phyloP scores from a whole-genome alignment of 2,113 vertebrate species.

The Mohoua ochrocephala region DNA sequence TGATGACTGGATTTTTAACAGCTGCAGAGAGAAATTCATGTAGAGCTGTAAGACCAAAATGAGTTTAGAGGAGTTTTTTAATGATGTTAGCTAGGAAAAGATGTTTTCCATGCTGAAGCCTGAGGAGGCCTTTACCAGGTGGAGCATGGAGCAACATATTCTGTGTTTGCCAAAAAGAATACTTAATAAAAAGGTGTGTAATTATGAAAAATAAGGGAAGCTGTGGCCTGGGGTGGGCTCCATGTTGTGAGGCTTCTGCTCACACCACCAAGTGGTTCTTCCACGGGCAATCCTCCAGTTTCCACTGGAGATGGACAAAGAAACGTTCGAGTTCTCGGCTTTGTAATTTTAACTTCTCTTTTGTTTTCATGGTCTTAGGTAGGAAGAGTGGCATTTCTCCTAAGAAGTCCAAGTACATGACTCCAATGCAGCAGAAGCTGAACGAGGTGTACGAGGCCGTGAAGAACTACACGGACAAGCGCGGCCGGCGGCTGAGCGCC shows the following conservation, averaged over 20 bases:
- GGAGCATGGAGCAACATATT: too few species aligned
- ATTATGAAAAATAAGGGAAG: background rate
- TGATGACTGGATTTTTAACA: background rate
- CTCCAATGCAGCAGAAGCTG: slow-evolving; percentile 95
- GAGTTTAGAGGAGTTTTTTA: background rate
- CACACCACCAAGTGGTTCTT: background rate
- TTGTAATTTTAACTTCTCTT: background rate
- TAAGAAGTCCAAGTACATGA: slow-evolving; percentile 97
- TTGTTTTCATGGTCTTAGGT: slow-evolving; percentile 68
- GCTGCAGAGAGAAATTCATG: background rate
- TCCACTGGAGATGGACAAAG: background rate
- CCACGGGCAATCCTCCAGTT: fast-evolving
- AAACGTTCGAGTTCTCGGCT: fast-evolving
- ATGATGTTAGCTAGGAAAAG: background rate
- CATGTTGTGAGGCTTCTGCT: background rate
- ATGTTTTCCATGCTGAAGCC: background rate
- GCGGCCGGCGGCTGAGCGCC: slow-evolving; percentile 94
- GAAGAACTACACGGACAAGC: slow-evolving; percentile 96
- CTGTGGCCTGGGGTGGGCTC: background rate
- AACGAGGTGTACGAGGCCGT: slow-evolving; percentile 96
- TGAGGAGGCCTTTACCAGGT: background rate
- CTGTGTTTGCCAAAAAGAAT: background rate
- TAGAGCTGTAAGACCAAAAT: background rate
- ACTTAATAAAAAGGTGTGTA: fast-evolving
- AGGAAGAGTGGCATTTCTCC: slow-evolving; percentile 91